Evolutionary conservation across 2,797 vertebrate genomes (phyloP), one percentile per base, ranked within the genome.

Genomic region (Cuculus canorus): DNA sequence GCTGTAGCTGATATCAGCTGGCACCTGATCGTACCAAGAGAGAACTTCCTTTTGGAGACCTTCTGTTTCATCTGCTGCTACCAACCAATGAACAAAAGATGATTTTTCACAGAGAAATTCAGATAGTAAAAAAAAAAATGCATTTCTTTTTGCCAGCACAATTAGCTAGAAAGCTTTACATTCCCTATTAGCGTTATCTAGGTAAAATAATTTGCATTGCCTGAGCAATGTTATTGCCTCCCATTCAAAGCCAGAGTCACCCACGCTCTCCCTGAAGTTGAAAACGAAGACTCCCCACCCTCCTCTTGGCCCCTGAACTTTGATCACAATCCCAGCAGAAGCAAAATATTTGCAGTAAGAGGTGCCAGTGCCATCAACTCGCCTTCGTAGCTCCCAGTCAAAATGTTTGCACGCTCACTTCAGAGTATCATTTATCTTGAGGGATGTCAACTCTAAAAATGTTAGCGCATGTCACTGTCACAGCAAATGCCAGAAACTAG

Each of bases 401-500:
- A 97, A 96, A 97, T 97, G 97, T 98, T 98, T 98, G 97, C 97
- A 95, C 3, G 96, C 96, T 94, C 85, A 89, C 97, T 96, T 97
- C 97, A 97, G 94, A 94, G 96, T 70, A 97, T 98, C 98, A 98
- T 98, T 98, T 98, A 98, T 98, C 98, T 98, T 98, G 97, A 98
- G 97, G 88, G 95, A 97, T 97, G 98, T 98, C 98, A 98, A 86
- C 97, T 97, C 97, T 97, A 97, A 98, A 98, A 98, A 98, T 98
- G 98, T 98, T 98, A 98, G 97, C 64, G 79, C 93, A 7, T 97
- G 97, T 98, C 98, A 98, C 97, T 98, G 98, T 98, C 98, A 96
- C 94, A 96, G 97, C 97, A 98, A 98, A 98, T 98, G 98, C 98
- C 98, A 98, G 97, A 98, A 98, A 98, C 98, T 97, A 98, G 98